These are phyloP conservation scores for Drosophila fungiperda DNA, from an alignment of 2,888 invertebrate species.

Conservation along the genomic window DNA sequence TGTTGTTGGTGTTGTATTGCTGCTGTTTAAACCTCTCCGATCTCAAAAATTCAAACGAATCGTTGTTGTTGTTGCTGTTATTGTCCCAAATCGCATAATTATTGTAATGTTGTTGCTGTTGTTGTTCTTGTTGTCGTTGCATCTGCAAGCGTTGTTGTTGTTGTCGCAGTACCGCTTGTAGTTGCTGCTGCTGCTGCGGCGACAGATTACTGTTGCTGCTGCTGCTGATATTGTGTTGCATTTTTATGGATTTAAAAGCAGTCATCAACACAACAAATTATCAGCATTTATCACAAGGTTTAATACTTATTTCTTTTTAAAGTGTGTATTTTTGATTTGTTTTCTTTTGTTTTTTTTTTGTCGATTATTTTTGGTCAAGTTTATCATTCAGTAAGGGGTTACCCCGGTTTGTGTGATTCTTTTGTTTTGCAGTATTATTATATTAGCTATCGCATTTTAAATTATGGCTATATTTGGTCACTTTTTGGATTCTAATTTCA, in stretches of 20 bases:
- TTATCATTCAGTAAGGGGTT: constrained; percentile 19
- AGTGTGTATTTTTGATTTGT: constrained; percentile 18
- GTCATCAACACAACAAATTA: constrained; percentile 70
- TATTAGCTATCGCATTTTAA: constrained; percentile 10
- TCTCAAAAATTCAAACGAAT: constrained; percentile 21
- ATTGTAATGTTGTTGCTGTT: constrained; percentile 42
- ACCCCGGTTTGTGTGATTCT: constrained; percentile 31
- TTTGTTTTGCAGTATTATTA: neutral
- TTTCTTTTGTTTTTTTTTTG: constrained; percentile 4
- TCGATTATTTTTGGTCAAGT: constrained; percentile 36
- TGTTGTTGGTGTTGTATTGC: constrained; percentile 58
- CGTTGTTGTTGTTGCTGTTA: constrained; percentile 46
- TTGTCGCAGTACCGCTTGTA: constrained; percentile 45
- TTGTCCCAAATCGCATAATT: constrained; percentile 59
- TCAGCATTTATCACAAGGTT: constrained; percentile 69
- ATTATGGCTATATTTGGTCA: constrained; percentile 43
- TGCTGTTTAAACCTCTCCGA: constrained; percentile 34
- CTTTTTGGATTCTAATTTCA: constrained; percentile 23
- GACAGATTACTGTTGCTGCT: constrained; percentile 38
- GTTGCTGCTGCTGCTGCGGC: constrained; percentile 54
- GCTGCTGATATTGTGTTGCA: constrained; percentile 64
- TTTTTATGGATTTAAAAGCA: constrained; percentile 68
- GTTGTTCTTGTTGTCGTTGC: constrained; percentile 41
- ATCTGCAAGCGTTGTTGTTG: constrained; percentile 32
- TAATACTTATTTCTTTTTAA: constrained; percentile 28